Conservation (phyloP, 2,797 vertebrate genomes). For the Rhynchonycteris naso region DNA sequence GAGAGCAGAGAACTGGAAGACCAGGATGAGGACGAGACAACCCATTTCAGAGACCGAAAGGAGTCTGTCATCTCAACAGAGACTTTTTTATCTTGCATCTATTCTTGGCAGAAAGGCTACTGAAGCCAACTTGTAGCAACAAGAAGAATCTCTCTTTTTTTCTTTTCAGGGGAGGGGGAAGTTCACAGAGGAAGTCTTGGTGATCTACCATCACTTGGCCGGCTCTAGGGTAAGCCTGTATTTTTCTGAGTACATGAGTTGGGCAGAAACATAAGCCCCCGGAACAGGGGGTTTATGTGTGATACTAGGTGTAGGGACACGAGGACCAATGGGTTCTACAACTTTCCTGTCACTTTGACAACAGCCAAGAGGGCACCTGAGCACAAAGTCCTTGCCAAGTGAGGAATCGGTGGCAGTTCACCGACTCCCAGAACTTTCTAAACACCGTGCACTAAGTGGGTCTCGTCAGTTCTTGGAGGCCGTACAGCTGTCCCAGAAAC, state of each 20-base stretch:
- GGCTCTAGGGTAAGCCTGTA: slow-evolving; percentile 31
- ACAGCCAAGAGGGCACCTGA: background rate
- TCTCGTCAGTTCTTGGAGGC: slow-evolving; percentile 64
- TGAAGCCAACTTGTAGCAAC: slow-evolving; percentile 61
- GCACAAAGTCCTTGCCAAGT: background rate
- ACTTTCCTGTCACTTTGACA: background rate
- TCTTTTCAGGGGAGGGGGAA: background rate
- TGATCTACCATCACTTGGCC: background rate
- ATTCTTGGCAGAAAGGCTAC: slow-evolving; percentile 70
- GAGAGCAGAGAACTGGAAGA: background rate
- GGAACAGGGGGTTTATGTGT: background rate
- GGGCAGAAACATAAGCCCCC: slow-evolving; percentile 58
- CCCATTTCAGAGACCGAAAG: slow-evolving; percentile 51
- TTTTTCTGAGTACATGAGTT: slow-evolving; percentile 56
- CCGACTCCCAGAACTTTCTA: background rate
- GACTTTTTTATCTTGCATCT: background rate
- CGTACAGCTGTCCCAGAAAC: slow-evolving; percentile 86
- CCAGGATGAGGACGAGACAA: slow-evolving; percentile 27
- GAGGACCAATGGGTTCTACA: background rate
- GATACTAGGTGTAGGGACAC: background rate
- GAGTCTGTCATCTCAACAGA: slow-evolving; percentile 17
- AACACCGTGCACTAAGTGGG: slow-evolving; percentile 60
- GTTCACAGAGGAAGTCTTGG: background rate
- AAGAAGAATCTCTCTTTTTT: slow-evolving; percentile 23
- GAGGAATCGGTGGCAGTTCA: background rate